These are phyloP conservation scores for Lophius piscatorius DNA, from an alignment of 2,113 vertebrate genomes.

Conservation along the genomic window DNA sequence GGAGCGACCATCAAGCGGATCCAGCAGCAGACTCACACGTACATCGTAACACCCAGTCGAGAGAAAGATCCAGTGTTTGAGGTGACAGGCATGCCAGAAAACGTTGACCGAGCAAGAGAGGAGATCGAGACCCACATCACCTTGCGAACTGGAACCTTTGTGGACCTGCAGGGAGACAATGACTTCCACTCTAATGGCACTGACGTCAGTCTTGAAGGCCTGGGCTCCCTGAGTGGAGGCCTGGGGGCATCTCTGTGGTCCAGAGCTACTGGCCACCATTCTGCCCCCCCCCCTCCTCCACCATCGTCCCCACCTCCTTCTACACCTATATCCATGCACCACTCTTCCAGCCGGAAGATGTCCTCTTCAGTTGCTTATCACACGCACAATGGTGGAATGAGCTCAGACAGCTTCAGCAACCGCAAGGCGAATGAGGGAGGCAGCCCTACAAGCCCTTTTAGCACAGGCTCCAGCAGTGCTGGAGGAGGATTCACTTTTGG, in stretches of 20 bases:
- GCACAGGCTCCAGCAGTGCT: constrained; percentile 77
- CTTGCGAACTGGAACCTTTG: constrained; percentile 91
- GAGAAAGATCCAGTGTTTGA: constrained; percentile 97
- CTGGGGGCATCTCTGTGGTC: constrained; percentile 87
- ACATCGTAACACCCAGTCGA: constrained; percentile 94
- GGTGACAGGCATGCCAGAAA: constrained; percentile 97
- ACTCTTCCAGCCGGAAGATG: constrained; percentile 72
- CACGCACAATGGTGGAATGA: constrained; percentile 71
- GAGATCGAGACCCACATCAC: constrained; percentile 99
- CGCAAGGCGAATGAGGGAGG: constrained; percentile 79
- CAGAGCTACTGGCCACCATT: constrained; percentile 75
- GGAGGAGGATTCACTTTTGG: constrained; percentile 84
- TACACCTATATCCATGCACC: constrained; percentile 68
- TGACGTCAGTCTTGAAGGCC: constrained; percentile 92
- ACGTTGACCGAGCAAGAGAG: constrained; percentile 92
- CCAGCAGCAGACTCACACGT: constrained; percentile 97
- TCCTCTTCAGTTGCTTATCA: constrained; percentile 73
- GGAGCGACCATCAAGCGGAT: constrained; percentile 98
- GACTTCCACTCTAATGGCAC: constrained; percentile 98
- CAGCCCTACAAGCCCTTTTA: constrained; percentile 86
- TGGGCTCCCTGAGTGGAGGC: constrained; percentile 77
- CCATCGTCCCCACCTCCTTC: constrained; percentile 62
- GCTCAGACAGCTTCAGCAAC: constrained; percentile 81
- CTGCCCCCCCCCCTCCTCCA: constrained; percentile 66
- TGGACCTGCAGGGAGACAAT: constrained; percentile 90